A percentile compares a stretch with the other conserved stretches of the same genome.
Conservation (phyloP, 1,140 invertebrate species). For the Panagrolaimus sp. region DNA sequence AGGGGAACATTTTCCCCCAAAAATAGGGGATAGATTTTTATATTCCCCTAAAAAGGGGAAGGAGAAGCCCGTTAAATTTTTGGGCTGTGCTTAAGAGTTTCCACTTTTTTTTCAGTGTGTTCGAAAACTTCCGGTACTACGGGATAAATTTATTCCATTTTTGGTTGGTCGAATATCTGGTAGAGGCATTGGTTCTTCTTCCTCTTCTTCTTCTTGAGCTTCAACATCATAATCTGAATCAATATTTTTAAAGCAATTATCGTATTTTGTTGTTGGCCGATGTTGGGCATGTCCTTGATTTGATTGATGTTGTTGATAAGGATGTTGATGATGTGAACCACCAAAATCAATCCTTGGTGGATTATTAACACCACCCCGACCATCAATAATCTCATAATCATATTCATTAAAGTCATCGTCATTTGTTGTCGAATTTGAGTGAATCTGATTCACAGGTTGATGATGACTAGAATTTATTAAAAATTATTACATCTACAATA, state of each 20-base stretch:
- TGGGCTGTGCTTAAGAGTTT: neutral
- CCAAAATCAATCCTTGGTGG: slow-evolving; percentile 6
- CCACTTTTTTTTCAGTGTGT: neutral
- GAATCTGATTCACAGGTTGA: neutral
- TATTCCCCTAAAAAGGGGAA: too few relatives aligned
- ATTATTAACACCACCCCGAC: neutral
- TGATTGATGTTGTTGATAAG: neutral
- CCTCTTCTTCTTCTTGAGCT: neutral
- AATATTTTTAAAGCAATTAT: slow-evolving; percentile 4
- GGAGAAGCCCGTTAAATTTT: too few relatives aligned
- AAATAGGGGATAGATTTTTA: too few relatives aligned
- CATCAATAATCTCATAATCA: slow-evolving; percentile 14
- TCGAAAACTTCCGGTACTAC: too few relatives aligned
- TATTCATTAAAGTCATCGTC: slow-evolving; percentile 12
- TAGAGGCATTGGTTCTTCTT: neutral
- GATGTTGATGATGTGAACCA: neutral
- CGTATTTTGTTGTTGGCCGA: neutral
- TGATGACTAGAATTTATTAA: neutral
- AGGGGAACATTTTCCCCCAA: too few relatives aligned
- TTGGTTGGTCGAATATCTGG: neutral
- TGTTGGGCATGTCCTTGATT: neutral
- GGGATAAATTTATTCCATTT: too few relatives aligned
- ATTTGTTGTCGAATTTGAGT: neutral
- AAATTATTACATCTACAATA: too few relatives aligned
- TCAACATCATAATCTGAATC: slow-evolving; percentile 2